Percentiles rank a stretch among this genome's conserved stretches.
Conservation (phyloP, 92 coral and sea anemone genomes). For the Bergia sp. region DNA sequence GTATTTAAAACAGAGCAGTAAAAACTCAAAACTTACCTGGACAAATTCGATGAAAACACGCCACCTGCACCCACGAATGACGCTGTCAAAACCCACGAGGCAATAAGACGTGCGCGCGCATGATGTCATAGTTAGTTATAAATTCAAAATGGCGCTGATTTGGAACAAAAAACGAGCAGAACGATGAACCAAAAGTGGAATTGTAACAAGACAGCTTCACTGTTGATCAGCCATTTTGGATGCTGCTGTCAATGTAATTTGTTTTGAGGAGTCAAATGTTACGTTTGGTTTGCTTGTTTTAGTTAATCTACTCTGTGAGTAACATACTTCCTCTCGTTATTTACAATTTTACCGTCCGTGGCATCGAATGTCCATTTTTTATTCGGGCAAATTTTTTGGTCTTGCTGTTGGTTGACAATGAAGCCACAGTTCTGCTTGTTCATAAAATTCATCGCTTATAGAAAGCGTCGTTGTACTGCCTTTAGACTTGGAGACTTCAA, state of each 20-base stretch:
- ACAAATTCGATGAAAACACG: too few relatives aligned
- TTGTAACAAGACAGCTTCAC: neutral
- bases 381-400: neutral
- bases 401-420: neutral
- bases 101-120: too few relatives aligned
- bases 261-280: slow-evolving; percentile 11
- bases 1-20: too few relatives aligned
- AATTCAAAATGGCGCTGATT: too few relatives aligned
- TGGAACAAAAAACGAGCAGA: too few relatives aligned
- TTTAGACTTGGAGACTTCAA: neutral
- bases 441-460: neutral
- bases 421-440: neutral
- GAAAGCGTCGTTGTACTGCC: neutral
- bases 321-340: neutral
- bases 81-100: too few relatives aligned
- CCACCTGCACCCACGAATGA: too few relatives aligned
- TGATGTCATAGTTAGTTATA: too few relatives aligned
- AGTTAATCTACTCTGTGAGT: slow-evolving; percentile 16
- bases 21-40: too few relatives aligned
- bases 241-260: slow-evolving; percentile 39
- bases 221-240: slow-evolving; percentile 33
- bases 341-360: neutral
- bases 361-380: neutral
- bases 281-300: slow-evolving; percentile 13
- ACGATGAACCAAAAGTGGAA: neutral